Percentiles rank a stretch among this genome's conserved stretches.
These are phyloP conservation scores for Harpegnathos saltator DNA, from an alignment of 1,140 invertebrate genomes.

Conservation along the genomic window DNA sequence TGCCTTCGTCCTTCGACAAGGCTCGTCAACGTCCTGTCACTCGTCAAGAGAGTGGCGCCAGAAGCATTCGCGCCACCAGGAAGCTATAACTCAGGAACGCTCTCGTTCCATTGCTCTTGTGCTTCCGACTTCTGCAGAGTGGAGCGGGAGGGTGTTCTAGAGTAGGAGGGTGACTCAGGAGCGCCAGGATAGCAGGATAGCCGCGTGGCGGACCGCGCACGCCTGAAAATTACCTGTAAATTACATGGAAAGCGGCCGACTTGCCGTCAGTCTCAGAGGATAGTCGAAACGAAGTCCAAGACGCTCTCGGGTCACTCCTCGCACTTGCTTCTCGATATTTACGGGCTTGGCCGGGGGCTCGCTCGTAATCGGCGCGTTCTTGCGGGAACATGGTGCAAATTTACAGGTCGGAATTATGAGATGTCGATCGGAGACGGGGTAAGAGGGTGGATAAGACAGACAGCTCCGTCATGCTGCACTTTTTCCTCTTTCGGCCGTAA, in stretches of 20 bases:
- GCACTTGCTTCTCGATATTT: not conserved
- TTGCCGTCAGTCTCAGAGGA: not conserved
- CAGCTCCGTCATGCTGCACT: not conserved
- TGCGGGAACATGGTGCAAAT: not conserved
- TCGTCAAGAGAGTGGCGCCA: slow-evolving; percentile 80
- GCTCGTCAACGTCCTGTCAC: slow-evolving; percentile 80
- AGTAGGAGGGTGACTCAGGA: slow-evolving; percentile 43
- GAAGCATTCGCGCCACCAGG: slow-evolving; percentile 82
- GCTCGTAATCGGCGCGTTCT: not conserved
- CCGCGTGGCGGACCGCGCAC: not conserved
- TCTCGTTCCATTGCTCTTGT: not conserved
- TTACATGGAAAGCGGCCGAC: slow-evolving; percentile 12
- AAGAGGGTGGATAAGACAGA: slow-evolving; percentile 16
- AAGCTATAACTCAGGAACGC: slow-evolving; percentile 73
- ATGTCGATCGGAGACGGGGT: not conserved
- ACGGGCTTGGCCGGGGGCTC: not conserved
- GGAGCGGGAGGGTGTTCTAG: not conserved
- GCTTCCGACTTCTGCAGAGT: not conserved
- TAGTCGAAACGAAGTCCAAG: not conserved
- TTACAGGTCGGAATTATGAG: slow-evolving; percentile 7
- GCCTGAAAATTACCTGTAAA: slow-evolving; percentile 31
- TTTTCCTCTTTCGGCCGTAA: slow-evolving; percentile 16
- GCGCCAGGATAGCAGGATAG: slow-evolving; percentile 64
- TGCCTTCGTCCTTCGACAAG: slow-evolving; percentile 11
- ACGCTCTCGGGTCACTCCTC: not conserved